Evolutionary conservation across 2,797 vertebrate species (phyloP).

Genomic region (Pelodytes ibericus): DNA sequence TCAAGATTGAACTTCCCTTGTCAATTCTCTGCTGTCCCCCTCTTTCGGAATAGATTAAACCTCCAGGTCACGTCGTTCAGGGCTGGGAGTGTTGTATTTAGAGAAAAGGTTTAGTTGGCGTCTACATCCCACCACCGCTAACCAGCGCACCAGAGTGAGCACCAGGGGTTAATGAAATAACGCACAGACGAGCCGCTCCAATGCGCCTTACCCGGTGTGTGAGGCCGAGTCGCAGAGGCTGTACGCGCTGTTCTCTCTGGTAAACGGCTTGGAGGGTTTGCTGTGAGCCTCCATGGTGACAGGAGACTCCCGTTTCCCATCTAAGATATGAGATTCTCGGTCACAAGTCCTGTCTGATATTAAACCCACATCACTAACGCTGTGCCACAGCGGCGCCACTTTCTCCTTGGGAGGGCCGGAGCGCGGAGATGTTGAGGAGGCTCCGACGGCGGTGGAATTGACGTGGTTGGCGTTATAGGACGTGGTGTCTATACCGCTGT

Average conservation of each 20-base stretch:
- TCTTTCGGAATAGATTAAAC: too few relatives aligned
- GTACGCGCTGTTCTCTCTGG: conserved; percentile 80
- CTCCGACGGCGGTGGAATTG: conserved; percentile 82
- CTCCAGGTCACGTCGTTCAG: too few relatives aligned
- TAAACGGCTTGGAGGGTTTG: conserved; percentile 80
- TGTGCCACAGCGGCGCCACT: conserved; percentile 85
- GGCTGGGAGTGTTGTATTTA: neutral
- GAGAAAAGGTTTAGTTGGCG: neutral
- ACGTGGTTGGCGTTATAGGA: conserved; percentile 86
- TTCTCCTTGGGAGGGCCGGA: conserved; percentile 80
- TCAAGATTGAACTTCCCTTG: too few relatives aligned
- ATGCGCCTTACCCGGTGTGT: conserved; percentile 81
- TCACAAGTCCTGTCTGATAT: conserved; percentile 74
- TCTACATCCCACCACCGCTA: conserved; percentile 32
- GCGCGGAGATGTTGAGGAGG: conserved; percentile 72
- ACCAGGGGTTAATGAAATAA: conserved; percentile 1
- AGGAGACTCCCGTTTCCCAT: conserved; percentile 77
- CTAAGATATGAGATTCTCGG: conserved; percentile 71
- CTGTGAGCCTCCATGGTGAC: conserved; percentile 75
- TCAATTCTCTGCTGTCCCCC: too few relatives aligned
- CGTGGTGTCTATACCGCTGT: conserved; percentile 89
- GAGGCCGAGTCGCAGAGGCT: conserved; percentile 82
- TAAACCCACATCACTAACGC: conserved; percentile 77
- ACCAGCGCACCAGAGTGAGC: conserved; percentile 7
- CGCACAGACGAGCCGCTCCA: neutral